These are phyloP conservation scores for Phrynocephalus forsythii DNA, from an alignment of 2,797 vertebrate species.

Conservation along the genomic window DNA sequence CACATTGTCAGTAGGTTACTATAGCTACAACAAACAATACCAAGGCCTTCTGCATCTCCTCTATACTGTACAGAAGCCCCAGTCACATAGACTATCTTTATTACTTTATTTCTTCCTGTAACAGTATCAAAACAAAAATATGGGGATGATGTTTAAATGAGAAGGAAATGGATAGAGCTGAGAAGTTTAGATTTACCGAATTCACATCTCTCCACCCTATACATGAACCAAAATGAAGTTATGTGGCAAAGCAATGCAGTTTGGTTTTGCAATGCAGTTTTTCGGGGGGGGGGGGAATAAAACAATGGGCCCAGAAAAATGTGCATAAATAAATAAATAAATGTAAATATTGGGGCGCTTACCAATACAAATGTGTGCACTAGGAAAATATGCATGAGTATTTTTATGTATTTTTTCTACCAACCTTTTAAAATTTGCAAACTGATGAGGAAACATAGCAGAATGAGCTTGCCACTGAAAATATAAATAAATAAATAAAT, in stretches of 20 bases:
- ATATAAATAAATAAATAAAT: background rate
- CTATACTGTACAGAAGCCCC: background rate
- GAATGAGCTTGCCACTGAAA: background rate
- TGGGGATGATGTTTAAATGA: background rate
- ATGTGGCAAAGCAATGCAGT: too few relatives aligned
- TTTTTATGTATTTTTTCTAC: background rate
- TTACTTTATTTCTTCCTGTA: background rate
- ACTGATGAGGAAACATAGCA: background rate
- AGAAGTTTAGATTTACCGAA: too few relatives aligned
- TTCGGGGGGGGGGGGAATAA: rapidly evolving
- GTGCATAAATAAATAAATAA: too few relatives aligned
- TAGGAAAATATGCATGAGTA: background rate
- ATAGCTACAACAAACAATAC: background rate
- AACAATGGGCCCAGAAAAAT: too few relatives aligned
- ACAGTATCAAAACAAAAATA: background rate
- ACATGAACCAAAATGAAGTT: too few relatives aligned
- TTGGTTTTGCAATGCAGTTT: too few relatives aligned
- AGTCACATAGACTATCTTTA: background rate
- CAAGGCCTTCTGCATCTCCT: too few relatives aligned
- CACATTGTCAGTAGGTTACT: background rate
- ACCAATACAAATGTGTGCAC: background rate
- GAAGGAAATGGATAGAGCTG: too few relatives aligned
- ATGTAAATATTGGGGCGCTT: too few relatives aligned
- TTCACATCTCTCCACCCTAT: too few relatives aligned
- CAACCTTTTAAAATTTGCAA: background rate